Base-by-base conservation (phyloP, 35 echinoderm and acorn worm genomes). In the Amphiura filiformis region DNA sequence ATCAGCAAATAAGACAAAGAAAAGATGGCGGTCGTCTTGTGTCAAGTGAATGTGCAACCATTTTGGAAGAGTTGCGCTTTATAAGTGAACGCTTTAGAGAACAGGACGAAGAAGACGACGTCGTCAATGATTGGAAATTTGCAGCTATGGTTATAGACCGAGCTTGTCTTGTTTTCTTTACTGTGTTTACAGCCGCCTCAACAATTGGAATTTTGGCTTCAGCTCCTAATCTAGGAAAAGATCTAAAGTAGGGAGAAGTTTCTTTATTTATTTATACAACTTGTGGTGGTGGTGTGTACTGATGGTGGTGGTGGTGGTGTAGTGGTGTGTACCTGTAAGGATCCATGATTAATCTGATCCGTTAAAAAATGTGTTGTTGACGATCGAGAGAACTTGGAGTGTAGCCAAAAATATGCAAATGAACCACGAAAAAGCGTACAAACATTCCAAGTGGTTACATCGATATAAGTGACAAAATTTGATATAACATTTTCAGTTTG, bases 141-240 rank as follows among this genome's bases (percentile, higher is more conserved):
- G 91, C 86, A 13, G 91, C 91, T 14, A 93, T 93, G 91, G 91
- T 93, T 31, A 78, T 93, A 33, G 91, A 93, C 35, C 91, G 91
- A 0, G 76, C 82, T 65, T 76, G 83, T 80, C 65, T 93, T 18
- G 86, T 88, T 35, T 82, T 93, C 81, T 87, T 93, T 20, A 88
- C 79, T 76, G 78, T 93, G 17, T 87, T 83, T 82, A 64, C 86
- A 0, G 80, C 88, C 39, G 81, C 88, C 0, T 75, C 86, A 32
- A 88, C 91, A 9, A 38, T 93, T 75, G 81, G 77, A 65, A 84
- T 93, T 39, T 75, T 93, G 33, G 39, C 57, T 28, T 88, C 81
- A 32, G 86, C 77, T 64, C 91, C 86, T 42, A 93, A 86, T 81
- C 65, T 79, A 37, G 56, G 82, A 13, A 90, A 77, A 84, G 61